Conservation (phyloP, 2,113 vertebrate species). For the Rhinolophus sinicus region DNA sequence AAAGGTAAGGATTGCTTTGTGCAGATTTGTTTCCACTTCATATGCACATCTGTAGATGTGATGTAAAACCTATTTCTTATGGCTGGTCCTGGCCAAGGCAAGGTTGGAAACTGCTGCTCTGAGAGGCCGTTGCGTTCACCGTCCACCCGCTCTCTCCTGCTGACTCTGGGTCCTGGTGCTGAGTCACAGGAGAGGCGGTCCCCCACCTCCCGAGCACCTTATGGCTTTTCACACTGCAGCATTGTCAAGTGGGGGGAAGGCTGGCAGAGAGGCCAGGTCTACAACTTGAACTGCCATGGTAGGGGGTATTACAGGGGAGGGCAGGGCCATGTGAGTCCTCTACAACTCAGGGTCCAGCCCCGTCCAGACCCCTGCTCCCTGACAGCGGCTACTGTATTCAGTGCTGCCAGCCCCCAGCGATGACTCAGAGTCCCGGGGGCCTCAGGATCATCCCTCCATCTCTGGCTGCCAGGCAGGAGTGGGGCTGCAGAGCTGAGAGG, state of each 20-base stretch:
- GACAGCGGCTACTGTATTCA: rapidly evolving
- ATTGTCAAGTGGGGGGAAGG: neutral
- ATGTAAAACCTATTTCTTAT: rapidly evolving
- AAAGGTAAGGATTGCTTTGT: neutral
- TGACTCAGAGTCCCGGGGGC: neutral
- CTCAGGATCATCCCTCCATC: neutral
- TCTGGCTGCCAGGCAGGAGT: neutral
- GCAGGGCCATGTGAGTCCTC: neutral
- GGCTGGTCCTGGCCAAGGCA: neutral
- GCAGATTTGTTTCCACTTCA: neutral
- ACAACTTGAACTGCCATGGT: rapidly evolving
- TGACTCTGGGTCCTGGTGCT: neutral
- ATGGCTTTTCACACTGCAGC: neutral
- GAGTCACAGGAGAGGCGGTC: neutral
- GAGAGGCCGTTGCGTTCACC: rapidly evolving
- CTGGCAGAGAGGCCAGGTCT: neutral
- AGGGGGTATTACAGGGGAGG: neutral
- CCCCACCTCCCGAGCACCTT: neutral
- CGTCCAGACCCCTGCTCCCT: no score
- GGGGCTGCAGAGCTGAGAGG: neutral
- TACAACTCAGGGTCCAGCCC: neutral
- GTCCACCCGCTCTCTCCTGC: rapidly evolving
- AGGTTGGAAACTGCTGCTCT: neutral
- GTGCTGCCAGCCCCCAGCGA: no score
- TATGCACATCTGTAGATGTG: rapidly evolving